A percentile compares a stretch with the other conserved stretches of the same genome.
phyloP scores from a whole-genome alignment of 2,888 invertebrate genomes.

The Bellardia pandia region DNA sequence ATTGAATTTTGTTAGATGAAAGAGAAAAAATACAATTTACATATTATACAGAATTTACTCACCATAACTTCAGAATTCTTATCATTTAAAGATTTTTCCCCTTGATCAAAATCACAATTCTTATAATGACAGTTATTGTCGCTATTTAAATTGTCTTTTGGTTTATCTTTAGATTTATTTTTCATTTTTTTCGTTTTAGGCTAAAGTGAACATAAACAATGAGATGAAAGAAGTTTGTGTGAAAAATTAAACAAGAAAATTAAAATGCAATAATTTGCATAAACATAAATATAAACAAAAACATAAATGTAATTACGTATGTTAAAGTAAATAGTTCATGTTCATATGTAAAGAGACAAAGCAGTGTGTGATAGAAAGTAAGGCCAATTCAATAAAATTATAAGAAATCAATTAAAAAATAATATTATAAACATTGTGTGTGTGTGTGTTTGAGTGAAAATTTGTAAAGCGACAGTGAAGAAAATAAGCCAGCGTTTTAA shows the following conservation, averaged over 20 bases:
- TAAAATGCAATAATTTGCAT: conserved; percentile 25
- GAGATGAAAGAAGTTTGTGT: conserved; percentile 54
- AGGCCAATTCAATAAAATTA: background rate
- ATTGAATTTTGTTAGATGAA: conserved; percentile 18
- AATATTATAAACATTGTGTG: background rate
- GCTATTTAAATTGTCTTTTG: conserved; percentile 63
- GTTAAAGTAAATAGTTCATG: background rate
- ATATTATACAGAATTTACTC: conserved; percentile 77
- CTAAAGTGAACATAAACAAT: conserved; percentile 70
- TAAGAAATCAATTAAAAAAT: background rate
- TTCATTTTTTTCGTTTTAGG: conserved; percentile 75
- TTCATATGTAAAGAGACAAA: background rate
- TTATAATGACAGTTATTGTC: conserved; percentile 67
- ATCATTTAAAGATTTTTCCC: conserved; percentile 78
- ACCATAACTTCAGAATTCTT: conserved; percentile 82
- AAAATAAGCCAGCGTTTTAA: conserved; percentile 48
- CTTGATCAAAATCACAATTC: conserved; percentile 69
- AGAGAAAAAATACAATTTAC: background rate
- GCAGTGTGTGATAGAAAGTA: background rate
- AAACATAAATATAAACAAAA: background rate
- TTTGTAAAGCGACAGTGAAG: conserved; percentile 1
- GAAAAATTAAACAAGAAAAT: background rate
- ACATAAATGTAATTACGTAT: too few species aligned
- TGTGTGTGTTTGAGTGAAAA: background rate
- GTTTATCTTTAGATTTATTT: conserved; percentile 79